Evolutionary conservation across 2,113 vertebrate species (phyloP).

Genomic region (Glaucidium brasilianum): DNA sequence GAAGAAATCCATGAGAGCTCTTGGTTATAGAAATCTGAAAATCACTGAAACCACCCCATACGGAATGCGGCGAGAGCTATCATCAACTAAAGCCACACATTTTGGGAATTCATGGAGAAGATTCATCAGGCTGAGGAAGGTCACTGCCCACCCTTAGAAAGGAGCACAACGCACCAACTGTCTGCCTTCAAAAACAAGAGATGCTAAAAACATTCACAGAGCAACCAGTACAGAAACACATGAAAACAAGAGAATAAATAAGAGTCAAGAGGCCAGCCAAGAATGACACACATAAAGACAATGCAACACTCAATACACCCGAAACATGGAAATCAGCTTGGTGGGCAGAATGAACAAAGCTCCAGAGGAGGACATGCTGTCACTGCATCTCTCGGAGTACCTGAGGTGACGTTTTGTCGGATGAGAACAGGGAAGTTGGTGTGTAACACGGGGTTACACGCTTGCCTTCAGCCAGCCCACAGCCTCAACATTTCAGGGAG

Average conservation of each 20-base stretch:
- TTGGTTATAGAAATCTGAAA: fast-evolving
- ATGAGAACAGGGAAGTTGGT: fast-evolving
- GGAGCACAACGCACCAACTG: fast-evolving
- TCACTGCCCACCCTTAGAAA: not conserved
- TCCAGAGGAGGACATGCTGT: not conserved
- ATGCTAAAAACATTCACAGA: not conserved
- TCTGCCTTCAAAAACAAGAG: not conserved
- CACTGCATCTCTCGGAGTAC: not conserved
- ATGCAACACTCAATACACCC: fast-evolving
- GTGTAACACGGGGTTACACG: not conserved
- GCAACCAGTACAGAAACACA: not conserved
- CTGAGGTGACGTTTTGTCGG: fast-evolving
- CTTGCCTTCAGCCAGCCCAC: not conserved
- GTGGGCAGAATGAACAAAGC: fast-evolving
- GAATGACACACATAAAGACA: not conserved
- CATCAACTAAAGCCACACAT: fast-evolving
- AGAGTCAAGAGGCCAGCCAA: not conserved
- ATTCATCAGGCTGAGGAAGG: not conserved
- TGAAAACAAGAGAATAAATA: not conserved
- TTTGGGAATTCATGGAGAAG: not conserved
- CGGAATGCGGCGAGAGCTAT: fast-evolving
- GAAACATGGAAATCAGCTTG: not conserved
- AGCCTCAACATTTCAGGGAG: not conserved
- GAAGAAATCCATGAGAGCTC: not conserved
- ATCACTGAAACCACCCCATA: not conserved